These are phyloP conservation scores for Poecilia velifera DNA, from an alignment of 2,797 vertebrate species.

Conservation along the genomic window DNA sequence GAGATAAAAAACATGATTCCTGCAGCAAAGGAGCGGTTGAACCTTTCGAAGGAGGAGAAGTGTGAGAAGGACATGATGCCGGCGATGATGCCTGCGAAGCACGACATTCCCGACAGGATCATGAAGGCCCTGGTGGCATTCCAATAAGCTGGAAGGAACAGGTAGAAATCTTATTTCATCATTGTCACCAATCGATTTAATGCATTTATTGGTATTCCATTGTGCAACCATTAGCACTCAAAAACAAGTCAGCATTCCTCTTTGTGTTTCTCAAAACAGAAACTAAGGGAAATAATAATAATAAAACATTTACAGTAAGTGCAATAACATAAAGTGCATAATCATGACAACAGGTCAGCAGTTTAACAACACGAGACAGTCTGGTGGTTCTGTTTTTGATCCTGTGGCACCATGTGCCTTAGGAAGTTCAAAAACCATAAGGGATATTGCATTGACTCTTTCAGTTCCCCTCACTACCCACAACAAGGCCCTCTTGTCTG, in stretches of 20 bases:
- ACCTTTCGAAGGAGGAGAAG: slow-evolving; percentile 84
- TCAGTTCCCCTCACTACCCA: not conserved
- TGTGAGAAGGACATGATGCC: slow-evolving; percentile 88
- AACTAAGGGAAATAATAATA: not conserved
- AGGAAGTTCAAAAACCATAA: not conserved
- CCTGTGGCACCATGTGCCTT: not conserved
- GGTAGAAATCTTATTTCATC: not conserved
- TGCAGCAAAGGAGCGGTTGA: slow-evolving; percentile 88
- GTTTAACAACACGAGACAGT: not conserved
- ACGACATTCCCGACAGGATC: slow-evolving; percentile 88
- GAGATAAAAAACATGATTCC: slow-evolving; percentile 89
- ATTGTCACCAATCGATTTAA: not conserved
- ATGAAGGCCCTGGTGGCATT: slow-evolving; percentile 90
- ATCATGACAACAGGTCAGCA: not conserved
- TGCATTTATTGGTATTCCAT: not conserved
- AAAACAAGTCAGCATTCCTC: not conserved
- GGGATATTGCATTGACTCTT: not conserved
- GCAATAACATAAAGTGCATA: not conserved
- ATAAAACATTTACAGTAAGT: not conserved
- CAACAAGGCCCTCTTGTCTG: not conserved
- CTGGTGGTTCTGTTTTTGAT: not conserved
- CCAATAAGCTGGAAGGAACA: slow-evolving; percentile 83
- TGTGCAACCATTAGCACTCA: not conserved
- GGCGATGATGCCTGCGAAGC: slow-evolving; percentile 85
- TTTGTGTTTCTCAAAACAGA: not conserved